A percentile compares a stretch with the other conserved stretches of the same genome.
phyloP scores from a whole-genome alignment of 2,113 vertebrate species.

The Equus quagga region DNA sequence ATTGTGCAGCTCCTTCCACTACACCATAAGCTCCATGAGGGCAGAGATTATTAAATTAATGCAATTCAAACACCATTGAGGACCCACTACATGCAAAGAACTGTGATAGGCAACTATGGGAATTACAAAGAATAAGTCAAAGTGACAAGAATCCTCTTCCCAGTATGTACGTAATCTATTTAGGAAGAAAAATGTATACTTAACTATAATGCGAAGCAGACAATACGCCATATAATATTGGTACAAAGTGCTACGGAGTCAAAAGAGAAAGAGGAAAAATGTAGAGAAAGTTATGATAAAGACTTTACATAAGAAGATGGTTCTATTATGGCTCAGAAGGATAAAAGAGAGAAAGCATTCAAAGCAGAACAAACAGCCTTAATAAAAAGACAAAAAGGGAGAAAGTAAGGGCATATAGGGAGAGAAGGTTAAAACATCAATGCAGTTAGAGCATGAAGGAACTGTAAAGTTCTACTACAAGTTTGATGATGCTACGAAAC shows the following conservation, averaged over 20 bases:
- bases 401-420: neutral
- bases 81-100: neutral
- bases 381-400: neutral
- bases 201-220: conserved; percentile 10
- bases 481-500: neutral
- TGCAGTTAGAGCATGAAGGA: neutral
- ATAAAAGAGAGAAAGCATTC: neutral
- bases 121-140: conserved; percentile 5
- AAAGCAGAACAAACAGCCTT: neutral
- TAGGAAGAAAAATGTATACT: neutral
- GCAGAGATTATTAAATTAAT: neutral
- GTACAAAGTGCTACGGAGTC: neutral
- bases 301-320: neutral
- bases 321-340: neutral
- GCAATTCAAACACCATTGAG: conserved; percentile 22
- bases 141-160: conserved; percentile 6
- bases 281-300: neutral
- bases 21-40: neutral
- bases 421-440: neutral
- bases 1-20: neutral
- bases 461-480: neutral
- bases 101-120: neutral
- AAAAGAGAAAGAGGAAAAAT: neutral
- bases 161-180: neutral
- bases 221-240: neutral